Evolutionary conservation across 1,140 invertebrate genomes (phyloP).

Genomic region (Sycophila sp.): DNA sequence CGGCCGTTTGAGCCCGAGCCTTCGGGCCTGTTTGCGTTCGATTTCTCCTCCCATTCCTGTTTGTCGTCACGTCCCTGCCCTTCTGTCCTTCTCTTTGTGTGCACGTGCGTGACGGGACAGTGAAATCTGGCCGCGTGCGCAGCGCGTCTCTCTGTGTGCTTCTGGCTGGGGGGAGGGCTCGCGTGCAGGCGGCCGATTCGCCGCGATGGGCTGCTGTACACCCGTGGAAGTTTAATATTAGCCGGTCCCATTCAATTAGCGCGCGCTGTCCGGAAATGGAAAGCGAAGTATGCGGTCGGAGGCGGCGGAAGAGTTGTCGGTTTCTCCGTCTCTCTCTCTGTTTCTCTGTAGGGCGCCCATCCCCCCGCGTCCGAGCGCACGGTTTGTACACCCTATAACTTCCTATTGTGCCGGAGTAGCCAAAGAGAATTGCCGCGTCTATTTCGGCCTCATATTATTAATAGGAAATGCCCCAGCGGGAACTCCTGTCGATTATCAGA

Average conservation of each 20-base stretch:
- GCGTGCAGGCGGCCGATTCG: neutral
- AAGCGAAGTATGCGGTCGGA: neutral
- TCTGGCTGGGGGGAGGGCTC: neutral
- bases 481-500: too few relatives aligned
- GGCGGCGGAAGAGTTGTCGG: constrained; percentile 3
- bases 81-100: neutral
- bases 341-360: too few relatives aligned
- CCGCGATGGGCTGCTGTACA: neutral
- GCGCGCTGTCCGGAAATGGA: neutral
- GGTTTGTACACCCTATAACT: too few relatives aligned
- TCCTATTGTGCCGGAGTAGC: too few relatives aligned
- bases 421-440: too few relatives aligned
- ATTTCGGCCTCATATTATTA: too few relatives aligned
- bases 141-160: neutral
- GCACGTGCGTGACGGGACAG: constrained; percentile 7
- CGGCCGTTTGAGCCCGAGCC: neutral
- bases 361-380: too few relatives aligned
- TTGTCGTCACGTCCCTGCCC: constrained; percentile 13
- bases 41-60: constrained; percentile 13
- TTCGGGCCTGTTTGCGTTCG: constrained; percentile 5
- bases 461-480: too few relatives aligned
- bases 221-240: constrained; percentile 18
- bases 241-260: constrained; percentile 21
- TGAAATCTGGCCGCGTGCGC: neutral
- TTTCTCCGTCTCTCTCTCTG: too few relatives aligned